Base-by-base conservation (phyloP, 1,140 invertebrate genomes). In the Charaxes varanes region DNA sequence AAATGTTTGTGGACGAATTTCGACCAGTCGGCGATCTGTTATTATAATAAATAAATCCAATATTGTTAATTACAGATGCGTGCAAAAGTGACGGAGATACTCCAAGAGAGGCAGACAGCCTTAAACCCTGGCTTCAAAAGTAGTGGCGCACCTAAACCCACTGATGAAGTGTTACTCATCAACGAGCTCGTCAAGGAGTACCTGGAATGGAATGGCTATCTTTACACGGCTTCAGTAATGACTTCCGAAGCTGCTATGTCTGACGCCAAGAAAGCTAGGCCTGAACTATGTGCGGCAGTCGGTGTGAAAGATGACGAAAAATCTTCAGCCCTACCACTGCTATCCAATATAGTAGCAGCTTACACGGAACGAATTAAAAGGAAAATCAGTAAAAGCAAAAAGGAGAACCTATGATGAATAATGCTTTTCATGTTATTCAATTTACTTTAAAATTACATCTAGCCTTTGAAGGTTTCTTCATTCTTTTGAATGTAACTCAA, bases 181-280 rank as follows among this genome's bases (percentile, higher is more conserved):
- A 87, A 87, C 34, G 85, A 86, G 30, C 49, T 87, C 0, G 70
- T 87, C 2, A 67, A 83, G 22, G 86, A 87, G 41, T 87, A 87
- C 40, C 50, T 87, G 2, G 68, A 78, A 23, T 87, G 86, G 86
- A 86, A 87, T 41, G 86, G 86, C 0, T 87, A 87, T 41, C 48
- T 86, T 3, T 87, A 87, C 27, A 85, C 83, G 0, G 83, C 85
- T 4, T 82, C 86, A 21, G 76, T 87, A 5, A 65, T 87, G 62
- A 49, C 53, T 0, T 81, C 80, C 23, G 85, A 86, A 36, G 69
- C 78, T 2, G 62, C 59, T 1, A 54, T 80, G 56, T 50, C 71
- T 0, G 41, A 37, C 2, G 37, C 43, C 0, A 73, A 62, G 41
- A 59, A 51, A 14, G 36, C 53, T 0, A 60, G 74, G 13, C 18